Base-by-base conservation (phyloP, 1,140 invertebrate genomes). In the Drosophila chauvacae region DNA sequence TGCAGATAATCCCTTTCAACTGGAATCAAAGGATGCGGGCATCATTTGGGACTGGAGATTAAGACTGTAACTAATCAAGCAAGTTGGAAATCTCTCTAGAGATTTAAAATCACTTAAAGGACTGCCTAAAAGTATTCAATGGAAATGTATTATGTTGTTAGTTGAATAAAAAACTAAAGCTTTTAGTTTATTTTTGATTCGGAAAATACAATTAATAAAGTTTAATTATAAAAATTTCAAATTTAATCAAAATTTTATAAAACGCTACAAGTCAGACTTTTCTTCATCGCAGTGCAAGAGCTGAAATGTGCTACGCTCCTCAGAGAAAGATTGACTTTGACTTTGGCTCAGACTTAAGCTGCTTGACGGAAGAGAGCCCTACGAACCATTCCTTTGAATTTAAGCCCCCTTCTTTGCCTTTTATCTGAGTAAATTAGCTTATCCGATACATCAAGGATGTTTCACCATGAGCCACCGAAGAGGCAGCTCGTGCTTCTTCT, bases 381-480 rank as follows among this genome's bases (percentile, higher is more conserved):
- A 7, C 16, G 7, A 51, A 13, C 35, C 23, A 13, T 14, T 57
- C 50, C 20, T 35, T 37, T 35, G 33, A 39, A 39, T 50, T 57
- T 23, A 18, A 51, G 30, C 39, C 51, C 59, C 59, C 61, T 65
- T 48, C 61, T 69, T 81, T 55, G 45, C 61, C 73, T 88, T 88
- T 88, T 69, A 88, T 88, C 77, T 81, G 60, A 76, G 58, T 66
- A 90, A 88, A 88, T 88, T 88, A 90, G 81, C 85, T 88, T 88
- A 90, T 84, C 85, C 78, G 65, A 90, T 81, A 77, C 77, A 88
- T 88, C 74, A 84, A 76, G 71, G 70, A 80, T 41, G 33, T 44
- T 69, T 37, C 23, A 55, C 53, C 53, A 55, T 55, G 13, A 35
- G 65, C 37, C 35, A 48, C 26, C 57, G 26, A 55, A 26, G 55